Conservation (phyloP, 2,797 vertebrate species). For the Rallus crepitans region DNA sequence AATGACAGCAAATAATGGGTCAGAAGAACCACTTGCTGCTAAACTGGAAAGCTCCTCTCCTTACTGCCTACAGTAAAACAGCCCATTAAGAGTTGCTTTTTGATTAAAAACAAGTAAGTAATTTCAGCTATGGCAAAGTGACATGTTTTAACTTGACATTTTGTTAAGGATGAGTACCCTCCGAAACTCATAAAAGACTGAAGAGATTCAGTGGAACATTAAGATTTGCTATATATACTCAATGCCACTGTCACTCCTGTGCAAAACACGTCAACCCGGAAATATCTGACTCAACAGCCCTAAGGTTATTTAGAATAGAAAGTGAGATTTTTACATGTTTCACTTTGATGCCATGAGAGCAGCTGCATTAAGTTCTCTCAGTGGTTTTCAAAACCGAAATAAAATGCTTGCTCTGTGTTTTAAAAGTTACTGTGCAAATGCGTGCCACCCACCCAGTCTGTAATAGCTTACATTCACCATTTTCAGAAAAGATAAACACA, state of each 20-base stretch:
- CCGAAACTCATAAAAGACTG: conserved; percentile 74
- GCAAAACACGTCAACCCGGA: conserved; percentile 75
- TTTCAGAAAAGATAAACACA: conserved; percentile 77
- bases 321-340: conserved; percentile 70
- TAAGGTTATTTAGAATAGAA: conserved; percentile 74
- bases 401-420: conserved; percentile 75
- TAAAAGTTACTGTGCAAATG: conserved; percentile 71
- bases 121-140: conserved; percentile 72
- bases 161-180: conserved; percentile 73
- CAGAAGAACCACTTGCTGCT: conserved; percentile 37
- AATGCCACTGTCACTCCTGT: conserved; percentile 74
- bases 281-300: conserved; percentile 75
- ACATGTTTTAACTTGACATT: conserved; percentile 80
- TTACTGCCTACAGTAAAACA: conserved; percentile 73
- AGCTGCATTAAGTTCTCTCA: conserved; percentile 69
- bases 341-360: conserved; percentile 73
- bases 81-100: conserved; percentile 71
- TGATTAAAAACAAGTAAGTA: conserved; percentile 77
- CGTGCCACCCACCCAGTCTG: conserved; percentile 73
- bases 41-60: conserved; percentile 51
- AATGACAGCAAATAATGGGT: conserved; percentile 56
- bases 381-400: conserved; percentile 72
- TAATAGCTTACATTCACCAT: conserved; percentile 71
- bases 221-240: conserved; percentile 63
- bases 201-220: conserved; percentile 75